Evolutionary conservation across 2,113 vertebrate genomes (phyloP).

Genomic region (Dipodomys merriami): DNA sequence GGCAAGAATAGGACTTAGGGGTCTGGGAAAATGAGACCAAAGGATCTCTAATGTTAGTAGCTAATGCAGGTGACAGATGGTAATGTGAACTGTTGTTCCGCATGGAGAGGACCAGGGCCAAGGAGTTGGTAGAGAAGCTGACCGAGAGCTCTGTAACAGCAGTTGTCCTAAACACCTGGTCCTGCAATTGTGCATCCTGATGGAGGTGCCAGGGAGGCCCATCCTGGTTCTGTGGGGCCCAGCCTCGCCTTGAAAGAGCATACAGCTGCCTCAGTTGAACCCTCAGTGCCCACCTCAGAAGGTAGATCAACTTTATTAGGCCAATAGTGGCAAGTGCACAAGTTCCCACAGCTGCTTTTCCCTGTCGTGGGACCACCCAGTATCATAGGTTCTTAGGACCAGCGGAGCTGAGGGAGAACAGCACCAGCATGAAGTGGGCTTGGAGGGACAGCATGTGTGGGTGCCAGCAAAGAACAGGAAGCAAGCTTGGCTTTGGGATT

Average conservation of each 20-base stretch:
- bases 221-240: not conserved
- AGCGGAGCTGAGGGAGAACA: not conserved
- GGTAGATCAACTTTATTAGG: slow-evolving; percentile 42
- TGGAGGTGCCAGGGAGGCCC: not conserved
- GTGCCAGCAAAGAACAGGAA: not conserved
- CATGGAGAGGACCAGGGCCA: not conserved
- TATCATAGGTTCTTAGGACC: too few relatives aligned
- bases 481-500: not conserved
- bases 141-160: too few relatives aligned
- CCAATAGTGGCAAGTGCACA: not conserved
- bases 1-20: too few relatives aligned
- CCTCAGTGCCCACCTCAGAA: not conserved
- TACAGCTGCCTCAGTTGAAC: too few relatives aligned
- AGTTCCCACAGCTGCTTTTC: not conserved
- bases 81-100: too few relatives aligned
- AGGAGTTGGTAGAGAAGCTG: not conserved
- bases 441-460: not conserved
- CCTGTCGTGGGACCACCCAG: not conserved
- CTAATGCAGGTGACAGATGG: not conserved
- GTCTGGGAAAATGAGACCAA: not conserved
- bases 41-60: not conserved
- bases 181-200: too few relatives aligned
- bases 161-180: fast-evolving
- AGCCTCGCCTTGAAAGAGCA: not conserved
- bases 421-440: not conserved